Conservation (phyloP, 2,888 invertebrate species). For the Galeopsomyia nigrocyanea region DNA sequence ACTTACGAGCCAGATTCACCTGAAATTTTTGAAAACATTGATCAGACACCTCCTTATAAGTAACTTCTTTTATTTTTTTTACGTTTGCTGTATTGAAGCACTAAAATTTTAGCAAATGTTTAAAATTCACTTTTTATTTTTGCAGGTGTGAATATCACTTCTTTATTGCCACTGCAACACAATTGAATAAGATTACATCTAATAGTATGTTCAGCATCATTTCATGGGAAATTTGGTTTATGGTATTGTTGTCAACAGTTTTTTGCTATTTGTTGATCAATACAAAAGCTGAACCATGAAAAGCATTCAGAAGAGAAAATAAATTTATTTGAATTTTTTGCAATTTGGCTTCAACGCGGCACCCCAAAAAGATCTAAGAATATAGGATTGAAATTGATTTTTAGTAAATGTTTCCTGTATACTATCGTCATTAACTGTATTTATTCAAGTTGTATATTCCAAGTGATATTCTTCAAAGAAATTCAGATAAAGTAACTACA, state of each 20-base stretch:
- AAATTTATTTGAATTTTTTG: neutral
- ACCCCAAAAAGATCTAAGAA: neutral
- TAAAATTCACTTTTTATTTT: too few relatives aligned
- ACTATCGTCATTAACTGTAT: conserved; percentile 4
- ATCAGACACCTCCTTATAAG: neutral
- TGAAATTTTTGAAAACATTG: neutral
- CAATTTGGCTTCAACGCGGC: too few relatives aligned
- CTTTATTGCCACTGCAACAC: conserved; percentile 3
- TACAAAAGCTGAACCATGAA: neutral
- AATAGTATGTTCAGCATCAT: neutral
- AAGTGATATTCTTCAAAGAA: neutral
- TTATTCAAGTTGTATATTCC: neutral
- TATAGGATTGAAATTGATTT: neutral
- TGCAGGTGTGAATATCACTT: neutral
- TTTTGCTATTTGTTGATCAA: conserved; percentile 4
- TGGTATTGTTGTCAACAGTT: neutral
- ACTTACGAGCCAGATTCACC: neutral
- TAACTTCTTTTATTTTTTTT: neutral
- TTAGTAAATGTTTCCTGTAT: conserved; percentile 2
- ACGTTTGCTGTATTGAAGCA: neutral
- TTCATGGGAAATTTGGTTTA: neutral
- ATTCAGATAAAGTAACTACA: neutral
- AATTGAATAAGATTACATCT: neutral
- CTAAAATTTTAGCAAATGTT: too few relatives aligned
- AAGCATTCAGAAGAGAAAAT: conserved; percentile 2